A percentile compares a stretch with the other conserved stretches of the same genome.
Conservation (phyloP, 2,888 invertebrate species). For the Ormyrus thymus region DNA sequence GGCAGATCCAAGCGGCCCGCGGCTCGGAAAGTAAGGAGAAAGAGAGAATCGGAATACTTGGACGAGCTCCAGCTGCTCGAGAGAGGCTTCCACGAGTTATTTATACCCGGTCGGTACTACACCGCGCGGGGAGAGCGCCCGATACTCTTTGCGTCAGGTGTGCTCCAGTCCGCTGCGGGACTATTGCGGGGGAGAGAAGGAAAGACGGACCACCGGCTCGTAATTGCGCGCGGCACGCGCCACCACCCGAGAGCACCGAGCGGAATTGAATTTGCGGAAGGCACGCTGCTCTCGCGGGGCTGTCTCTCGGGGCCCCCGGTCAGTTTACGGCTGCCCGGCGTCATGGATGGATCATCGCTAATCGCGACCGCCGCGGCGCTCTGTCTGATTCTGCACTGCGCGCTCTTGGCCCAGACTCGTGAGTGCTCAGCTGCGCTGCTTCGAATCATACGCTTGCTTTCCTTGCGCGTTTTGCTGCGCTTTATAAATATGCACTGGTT, state of each 20-base stretch:
- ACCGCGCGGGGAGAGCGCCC: neutral
- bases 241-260: neutral
- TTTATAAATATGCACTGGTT: neutral
- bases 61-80: conserved; percentile 29
- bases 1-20: too few relatives aligned
- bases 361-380: neutral
- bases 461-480: neutral
- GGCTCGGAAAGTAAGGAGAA: too few relatives aligned
- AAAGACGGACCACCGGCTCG: neutral
- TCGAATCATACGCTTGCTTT: neutral
- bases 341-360: conserved; percentile 41
- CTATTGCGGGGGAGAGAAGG: too few relatives aligned
- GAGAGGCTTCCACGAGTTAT: conserved; percentile 30
- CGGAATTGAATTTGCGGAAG: conserved; percentile 47
- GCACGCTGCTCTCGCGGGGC: conserved; percentile 9
- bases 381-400: conserved; percentile 30
- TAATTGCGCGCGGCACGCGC: conserved; percentile 14
- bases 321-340: conserved; percentile 25
- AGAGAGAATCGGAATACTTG: conserved; percentile 36
- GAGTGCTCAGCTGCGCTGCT: conserved; percentile 21
- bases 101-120: conserved; percentile 22
- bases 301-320: neutral
- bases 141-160: conserved; percentile 36
- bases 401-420: conserved; percentile 24
- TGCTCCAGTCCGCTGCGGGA: too few relatives aligned